Evolutionary conservation across 2,113 vertebrate genomes (phyloP).

Genomic region (Emydura subglobosa): DNA sequence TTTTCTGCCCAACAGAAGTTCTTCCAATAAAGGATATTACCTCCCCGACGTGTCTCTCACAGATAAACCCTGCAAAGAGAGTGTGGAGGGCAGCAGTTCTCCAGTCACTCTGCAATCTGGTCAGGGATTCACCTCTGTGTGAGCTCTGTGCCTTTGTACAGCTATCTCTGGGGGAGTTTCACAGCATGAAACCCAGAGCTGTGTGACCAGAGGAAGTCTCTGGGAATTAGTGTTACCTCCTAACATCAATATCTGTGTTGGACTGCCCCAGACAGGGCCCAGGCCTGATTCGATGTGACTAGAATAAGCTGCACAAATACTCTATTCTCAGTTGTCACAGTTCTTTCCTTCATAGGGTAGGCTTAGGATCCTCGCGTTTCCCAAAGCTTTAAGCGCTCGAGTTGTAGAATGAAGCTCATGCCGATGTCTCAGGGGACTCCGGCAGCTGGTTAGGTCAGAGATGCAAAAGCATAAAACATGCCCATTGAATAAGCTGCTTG

Average conservation of each 20-base stretch:
- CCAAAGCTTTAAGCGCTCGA: conserved; percentile 8
- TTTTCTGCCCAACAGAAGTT: no score
- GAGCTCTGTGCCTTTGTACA: neutral
- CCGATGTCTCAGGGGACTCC: neutral
- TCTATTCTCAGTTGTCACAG: neutral
- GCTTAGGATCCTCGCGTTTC: neutral
- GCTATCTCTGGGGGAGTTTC: neutral
- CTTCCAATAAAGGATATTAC: no score
- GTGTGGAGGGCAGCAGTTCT: neutral
- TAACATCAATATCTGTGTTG: neutral
- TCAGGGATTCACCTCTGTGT: neutral
- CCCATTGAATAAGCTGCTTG: neutral
- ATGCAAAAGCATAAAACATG: neutral
- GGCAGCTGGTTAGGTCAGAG: conserved; percentile 39
- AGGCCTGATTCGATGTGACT: neutral
- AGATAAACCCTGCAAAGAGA: neutral
- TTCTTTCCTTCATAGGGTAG: neutral
- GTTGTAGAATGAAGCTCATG: neutral
- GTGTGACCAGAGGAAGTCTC: neutral
- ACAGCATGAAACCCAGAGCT: neutral
- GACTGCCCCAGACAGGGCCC: neutral
- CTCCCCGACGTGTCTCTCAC: neutral
- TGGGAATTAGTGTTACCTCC: neutral
- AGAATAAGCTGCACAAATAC: neutral
- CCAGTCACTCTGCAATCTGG: neutral